Evolutionary conservation across 2,797 vertebrate genomes (phyloP).

Genomic region (Rhabdophis nuchalis): DNA sequence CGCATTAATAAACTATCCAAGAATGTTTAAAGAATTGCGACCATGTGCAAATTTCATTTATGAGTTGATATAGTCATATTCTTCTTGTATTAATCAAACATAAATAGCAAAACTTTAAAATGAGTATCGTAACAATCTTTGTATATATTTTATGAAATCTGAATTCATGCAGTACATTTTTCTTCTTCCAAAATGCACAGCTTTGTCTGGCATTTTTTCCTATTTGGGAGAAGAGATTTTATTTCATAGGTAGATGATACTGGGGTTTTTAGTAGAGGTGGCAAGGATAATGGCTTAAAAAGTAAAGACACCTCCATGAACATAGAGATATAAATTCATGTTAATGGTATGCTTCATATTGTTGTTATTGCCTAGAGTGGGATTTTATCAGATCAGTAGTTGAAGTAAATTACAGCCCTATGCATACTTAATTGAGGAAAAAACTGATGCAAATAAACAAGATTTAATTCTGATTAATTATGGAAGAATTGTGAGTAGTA

Average conservation of each 20-base stretch:
- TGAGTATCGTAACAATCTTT: neutral
- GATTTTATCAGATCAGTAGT: neutral
- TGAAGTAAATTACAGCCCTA: neutral
- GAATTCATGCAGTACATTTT: neutral
- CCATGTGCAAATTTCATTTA: neutral
- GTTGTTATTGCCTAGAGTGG: neutral
- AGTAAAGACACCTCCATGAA: neutral
- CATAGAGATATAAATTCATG: neutral
- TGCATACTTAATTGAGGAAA: neutral
- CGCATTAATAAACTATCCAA: neutral
- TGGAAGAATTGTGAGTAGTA: neutral
- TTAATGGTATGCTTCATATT: neutral
- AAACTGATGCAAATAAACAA: neutral
- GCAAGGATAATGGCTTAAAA: conserved; percentile 21
- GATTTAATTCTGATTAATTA: neutral
- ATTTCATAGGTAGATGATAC: neutral
- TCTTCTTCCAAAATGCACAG: neutral
- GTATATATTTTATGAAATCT: neutral
- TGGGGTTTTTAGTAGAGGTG: neutral
- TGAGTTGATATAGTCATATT: neutral
- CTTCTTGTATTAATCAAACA: neutral
- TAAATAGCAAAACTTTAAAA: neutral
- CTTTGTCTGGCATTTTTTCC: neutral
- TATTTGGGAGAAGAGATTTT: no score
- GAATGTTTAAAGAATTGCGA: neutral